A percentile compares a stretch with the other conserved stretches of the same genome.
Conservation (phyloP, 2,888 invertebrate species). For the Eustalomyia histrio region DNA sequence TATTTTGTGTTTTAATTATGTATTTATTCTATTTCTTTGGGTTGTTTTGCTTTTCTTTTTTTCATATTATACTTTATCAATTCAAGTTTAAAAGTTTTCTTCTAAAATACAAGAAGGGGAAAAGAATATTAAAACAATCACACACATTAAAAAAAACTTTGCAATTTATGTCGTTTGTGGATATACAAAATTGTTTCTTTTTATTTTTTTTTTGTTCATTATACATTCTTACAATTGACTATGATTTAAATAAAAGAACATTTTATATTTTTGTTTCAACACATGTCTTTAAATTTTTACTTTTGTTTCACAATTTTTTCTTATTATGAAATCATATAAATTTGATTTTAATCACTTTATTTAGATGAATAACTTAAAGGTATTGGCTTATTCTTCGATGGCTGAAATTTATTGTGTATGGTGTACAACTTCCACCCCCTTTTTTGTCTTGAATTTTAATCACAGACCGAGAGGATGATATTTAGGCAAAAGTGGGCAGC, state of each 20-base stretch:
- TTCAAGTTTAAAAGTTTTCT: not conserved
- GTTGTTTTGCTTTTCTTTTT: not conserved
- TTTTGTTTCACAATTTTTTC: not conserved
- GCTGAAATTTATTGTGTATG: conserved; percentile 36
- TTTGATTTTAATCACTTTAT: not conserved
- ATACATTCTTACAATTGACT: not conserved
- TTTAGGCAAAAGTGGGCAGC: not conserved
- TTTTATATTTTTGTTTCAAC: not conserved
- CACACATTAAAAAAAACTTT: not conserved
- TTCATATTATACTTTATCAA: not conserved
- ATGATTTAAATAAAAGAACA: not conserved
- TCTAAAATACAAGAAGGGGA: not conserved
- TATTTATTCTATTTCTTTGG: not conserved
- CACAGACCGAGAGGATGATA: not conserved
- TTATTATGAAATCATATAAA: no score
- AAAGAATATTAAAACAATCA: not conserved
- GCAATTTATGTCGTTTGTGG: not conserved
- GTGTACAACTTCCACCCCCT: conserved; percentile 51
- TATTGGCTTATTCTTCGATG: not conserved
- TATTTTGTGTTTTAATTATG: not conserved
- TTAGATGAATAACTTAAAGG: not conserved
- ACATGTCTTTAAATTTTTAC: not conserved
- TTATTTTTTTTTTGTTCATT: not conserved
- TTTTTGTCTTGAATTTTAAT: not conserved
- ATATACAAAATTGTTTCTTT: not conserved